Base-by-base conservation (phyloP, 2,797 vertebrate genomes). In the Coregonus sp. region DNA sequence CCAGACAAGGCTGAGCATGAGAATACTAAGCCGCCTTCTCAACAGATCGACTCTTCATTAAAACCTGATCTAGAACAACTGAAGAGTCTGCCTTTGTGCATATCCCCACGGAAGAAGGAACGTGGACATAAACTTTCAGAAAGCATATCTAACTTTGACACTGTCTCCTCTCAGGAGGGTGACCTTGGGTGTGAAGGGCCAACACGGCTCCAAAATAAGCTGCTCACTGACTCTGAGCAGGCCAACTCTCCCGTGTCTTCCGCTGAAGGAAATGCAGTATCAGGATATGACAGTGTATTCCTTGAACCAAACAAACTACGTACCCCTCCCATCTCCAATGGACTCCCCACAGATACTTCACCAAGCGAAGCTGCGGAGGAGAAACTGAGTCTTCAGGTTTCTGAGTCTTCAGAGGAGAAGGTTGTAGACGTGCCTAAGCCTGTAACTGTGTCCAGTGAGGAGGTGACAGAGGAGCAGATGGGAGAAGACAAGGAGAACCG, bases 111-210 rank as follows among this genome's bases (percentile, higher is more conserved):
- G 12, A 94, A 93, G 80, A 93, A 86, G 35, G 91, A 88, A 59
- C 92, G 88, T 74, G 89, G 91, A 1, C 76, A 91, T 35, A 93
- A 89, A 14, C 91, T 82, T 61, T 86, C 78, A 0, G 90, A 84
- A 85, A 84, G 67, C 4, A 88, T 93, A 2, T 93, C 91, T 78
- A 92, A 89, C 71, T 67, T 0, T 14, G 88, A 86, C 50, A 84
- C 76, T 0, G 1, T 75, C 0, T 86, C 86, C 5, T 76, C 73
- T 75, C 87, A 92, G 71, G 86, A 83, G 4, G 70, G 33, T 15
- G 82, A 75, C 0, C 40, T 25, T 14, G 74, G 68, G 0, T 80
- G 92, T 7, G 84, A 63, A 0, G 52, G 0, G 4, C 56, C 5
- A 40, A 79, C 81, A 0, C n/a, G 2, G 3, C 84, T 75, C 16